Evolutionary conservation across 2,888 invertebrate species (phyloP).

Genomic region (Lithophane leautieri): DNA sequence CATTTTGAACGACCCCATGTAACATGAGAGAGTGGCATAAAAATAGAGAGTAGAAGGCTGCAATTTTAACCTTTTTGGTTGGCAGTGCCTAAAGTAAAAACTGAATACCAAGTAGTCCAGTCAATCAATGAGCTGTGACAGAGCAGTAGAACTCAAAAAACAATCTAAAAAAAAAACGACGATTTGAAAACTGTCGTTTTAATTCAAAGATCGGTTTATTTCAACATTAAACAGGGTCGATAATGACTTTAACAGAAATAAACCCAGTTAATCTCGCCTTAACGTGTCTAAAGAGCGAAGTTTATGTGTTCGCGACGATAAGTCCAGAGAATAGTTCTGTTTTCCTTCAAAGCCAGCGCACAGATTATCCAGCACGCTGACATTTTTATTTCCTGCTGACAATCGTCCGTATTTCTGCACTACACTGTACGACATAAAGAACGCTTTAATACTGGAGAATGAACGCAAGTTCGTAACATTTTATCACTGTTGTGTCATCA

Average conservation of each 20-base stretch:
- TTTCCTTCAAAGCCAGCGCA: conserved; percentile 58
- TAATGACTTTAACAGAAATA: conserved; percentile 69
- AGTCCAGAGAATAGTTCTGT: conserved; percentile 62
- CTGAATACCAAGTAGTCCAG: not conserved
- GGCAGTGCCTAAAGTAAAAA: not conserved
- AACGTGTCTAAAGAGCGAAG: conserved; percentile 59
- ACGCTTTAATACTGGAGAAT: conserved; percentile 26
- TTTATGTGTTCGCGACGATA: conserved; percentile 65
- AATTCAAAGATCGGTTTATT: conserved; percentile 22
- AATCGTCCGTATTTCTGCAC: conserved; percentile 39
- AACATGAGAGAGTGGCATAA: not conserved
- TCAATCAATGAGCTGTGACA: not conserved
- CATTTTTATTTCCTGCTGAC: conserved; percentile 65
- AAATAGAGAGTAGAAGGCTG: not conserved
- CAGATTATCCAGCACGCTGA: conserved; percentile 54
- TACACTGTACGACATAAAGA: conserved; percentile 43
- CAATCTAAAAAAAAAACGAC: not conserved
- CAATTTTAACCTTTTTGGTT: not conserved
- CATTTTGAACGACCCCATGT: not conserved
- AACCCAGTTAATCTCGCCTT: conserved; percentile 63
- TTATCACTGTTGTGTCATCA: too few species aligned
- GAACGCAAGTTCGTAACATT: conserved; percentile 30
- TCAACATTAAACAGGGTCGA: conserved; percentile 55
- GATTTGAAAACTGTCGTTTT: not conserved
- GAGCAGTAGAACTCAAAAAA: not conserved